These are phyloP conservation scores for Protomyctophum bolini DNA, from an alignment of 2,113 vertebrate genomes.

Conservation along the genomic window DNA sequence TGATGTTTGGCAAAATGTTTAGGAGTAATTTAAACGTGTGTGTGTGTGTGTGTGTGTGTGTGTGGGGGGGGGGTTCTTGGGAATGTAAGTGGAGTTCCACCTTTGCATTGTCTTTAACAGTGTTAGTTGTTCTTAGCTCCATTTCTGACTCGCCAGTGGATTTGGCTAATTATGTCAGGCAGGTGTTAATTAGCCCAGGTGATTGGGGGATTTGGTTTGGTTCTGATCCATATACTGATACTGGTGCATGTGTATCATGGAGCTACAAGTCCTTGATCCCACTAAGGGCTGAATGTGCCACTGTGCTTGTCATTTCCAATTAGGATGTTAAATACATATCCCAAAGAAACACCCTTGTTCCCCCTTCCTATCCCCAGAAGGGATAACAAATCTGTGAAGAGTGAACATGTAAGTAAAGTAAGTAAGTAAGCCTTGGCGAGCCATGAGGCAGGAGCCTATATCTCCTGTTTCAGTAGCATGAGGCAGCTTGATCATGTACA, in stretches of 20 bases:
- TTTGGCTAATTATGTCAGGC: constrained; percentile 64
- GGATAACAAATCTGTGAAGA: constrained; percentile 54
- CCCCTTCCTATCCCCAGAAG: constrained; percentile 39
- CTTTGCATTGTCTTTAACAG: constrained; percentile 23
- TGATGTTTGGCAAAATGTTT: no score
- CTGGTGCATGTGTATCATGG: constrained; percentile 53
- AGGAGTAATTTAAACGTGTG: no score
- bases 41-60: constrained; percentile 46
- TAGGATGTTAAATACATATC: constrained; percentile 70
- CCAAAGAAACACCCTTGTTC: constrained; percentile 47
- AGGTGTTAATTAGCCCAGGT: constrained; percentile 70
- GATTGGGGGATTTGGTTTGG: constrained; percentile 50
- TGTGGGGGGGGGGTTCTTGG: constrained; percentile 30
- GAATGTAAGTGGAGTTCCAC: constrained; percentile 33
- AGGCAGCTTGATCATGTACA: no score
- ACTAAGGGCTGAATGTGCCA: constrained; percentile 61
- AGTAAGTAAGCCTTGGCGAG: no score
- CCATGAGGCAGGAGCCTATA: no score
- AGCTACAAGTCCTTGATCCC: constrained; percentile 67
- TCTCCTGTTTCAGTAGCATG: no score
- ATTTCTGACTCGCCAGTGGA: constrained; percentile 40
- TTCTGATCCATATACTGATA: constrained; percentile 69
- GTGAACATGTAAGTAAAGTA: constrained; percentile 7
- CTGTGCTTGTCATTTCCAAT: constrained; percentile 74
- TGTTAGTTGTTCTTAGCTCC: constrained; percentile 6